Base-by-base conservation (phyloP, 2,797 vertebrate genomes). In the Chaenodraco wilsoni region DNA sequence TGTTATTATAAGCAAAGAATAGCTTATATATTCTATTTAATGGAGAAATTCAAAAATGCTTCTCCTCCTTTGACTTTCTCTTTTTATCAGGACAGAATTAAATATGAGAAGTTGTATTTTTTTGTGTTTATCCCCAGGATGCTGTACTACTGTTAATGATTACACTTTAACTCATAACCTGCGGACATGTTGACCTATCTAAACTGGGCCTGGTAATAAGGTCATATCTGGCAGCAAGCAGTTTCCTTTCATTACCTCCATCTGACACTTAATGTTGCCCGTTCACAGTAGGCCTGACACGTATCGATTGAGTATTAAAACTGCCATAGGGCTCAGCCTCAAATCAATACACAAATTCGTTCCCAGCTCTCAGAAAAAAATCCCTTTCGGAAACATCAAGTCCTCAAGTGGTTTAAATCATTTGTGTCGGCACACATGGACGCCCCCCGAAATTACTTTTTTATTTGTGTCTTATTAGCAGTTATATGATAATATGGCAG, bases 271-370 rank as follows among this genome's bases (percentile, higher is more conserved):
- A 75, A 67, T 56, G 77, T 69, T 45, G 45, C 33, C 66, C 3
- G 44, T 50, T 65, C 51, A 71, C 78, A 74, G 85, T 67, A 65
- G 79, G 73, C 17, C 49, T 75, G 85, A 89, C 81, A 49, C 31
- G 0, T 54, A 89, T 91, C 33, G 85, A 91, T 72, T 10, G 6
- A 41, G 83, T 75, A 78, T 88, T 86, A 80, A 84, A 86, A 69
- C 74, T 31, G 51, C 76, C 69, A 67, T 62, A 71, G 65, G 71
- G 49, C 78, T 83, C 71, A 69, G 72, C 65, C 55, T 69, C 40
- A 13, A 40, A 88, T 88, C 86, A 69, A 91, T 89, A 81, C 78
- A 76, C 78, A 73, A 83, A 84, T 81, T 82, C 79, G 84, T 71
- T 14, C 57, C 45, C 81, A 69, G 67, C 81, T 54, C 67, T 74